Conservation (phyloP, 2,797 vertebrate genomes). For the Galago senegalensis region DNA sequence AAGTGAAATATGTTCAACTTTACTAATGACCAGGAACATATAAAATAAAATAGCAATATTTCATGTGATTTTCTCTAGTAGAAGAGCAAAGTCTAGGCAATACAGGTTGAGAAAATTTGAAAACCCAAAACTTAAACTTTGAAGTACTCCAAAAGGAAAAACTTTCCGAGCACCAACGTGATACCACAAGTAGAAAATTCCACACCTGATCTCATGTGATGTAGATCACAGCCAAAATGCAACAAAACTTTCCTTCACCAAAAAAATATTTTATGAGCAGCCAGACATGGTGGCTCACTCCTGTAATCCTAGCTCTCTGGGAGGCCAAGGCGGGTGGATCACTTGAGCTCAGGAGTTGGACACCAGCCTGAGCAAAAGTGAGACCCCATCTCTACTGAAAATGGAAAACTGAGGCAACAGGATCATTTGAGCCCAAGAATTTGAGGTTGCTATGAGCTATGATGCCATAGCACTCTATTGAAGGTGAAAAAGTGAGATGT, state of each 20-base stretch:
- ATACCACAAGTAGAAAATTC: background rate
- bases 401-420: no score
- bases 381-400: no score
- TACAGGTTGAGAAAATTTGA: background rate
- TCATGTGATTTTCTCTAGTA: background rate
- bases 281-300: no score
- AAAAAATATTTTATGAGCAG: background rate
- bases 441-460: no score
- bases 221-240: background rate
- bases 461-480: no score
- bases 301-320: no score
- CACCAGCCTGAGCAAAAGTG: no score
- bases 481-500: no score
- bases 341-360: no score
- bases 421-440: no score
- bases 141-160: background rate
- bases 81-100: background rate
- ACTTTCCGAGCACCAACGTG: background rate
- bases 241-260: background rate
- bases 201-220: background rate
- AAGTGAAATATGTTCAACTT: constrained; percentile 22
- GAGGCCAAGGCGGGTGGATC: no score
- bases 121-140: background rate
- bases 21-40: background rate
- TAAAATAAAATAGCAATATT: background rate